Evolutionary conservation across 2,113 vertebrate species (phyloP), one percentile per base, ranked within the genome.

Genomic region (Protobothrops flavoviridis): DNA sequence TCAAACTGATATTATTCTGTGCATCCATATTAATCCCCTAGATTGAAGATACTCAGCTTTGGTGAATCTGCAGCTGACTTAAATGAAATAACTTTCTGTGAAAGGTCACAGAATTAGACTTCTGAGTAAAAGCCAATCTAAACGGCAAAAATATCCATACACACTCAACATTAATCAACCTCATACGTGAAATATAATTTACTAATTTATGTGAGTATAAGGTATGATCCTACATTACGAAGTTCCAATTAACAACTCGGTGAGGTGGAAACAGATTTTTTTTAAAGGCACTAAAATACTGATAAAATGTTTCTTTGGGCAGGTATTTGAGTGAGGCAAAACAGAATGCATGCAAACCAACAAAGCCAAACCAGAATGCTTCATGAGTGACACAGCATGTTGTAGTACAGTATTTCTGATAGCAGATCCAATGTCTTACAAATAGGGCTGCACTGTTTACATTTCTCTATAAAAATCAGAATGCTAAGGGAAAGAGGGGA

Each of bases 181-280:
- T 85, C 1, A 85, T 69, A 21, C 74, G 86, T 94, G 43, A 93
- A 89, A 94, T 96, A 92, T 29, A 93, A 92, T 85, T 88, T 24
- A 74, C 3, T 87, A 52, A 90, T 64, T 93, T 11, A 56, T 89
- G 23, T 92, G 87, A 90, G 56, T 1, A 90, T 45, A 90, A 95
- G 53, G 90, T 89, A 20, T 48, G 88, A 87, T 93, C 91, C 24
- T 57, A 53, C 21, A 92, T 92, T 91, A 89, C 0, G 52, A 56
- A 94, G 89, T 69, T 96, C 90, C 94, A 64, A 64, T 85, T 56
- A 93, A 50, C 13, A 29, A 64, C 93, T 11, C 56, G 9, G 93
- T 93, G 50, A 3, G 55, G 85, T 88, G 88, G 88, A 85, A 89
- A 87, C 85, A 94, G 20, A 33, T 45, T 21, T 48, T 61, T 90